phyloP scores from a whole-genome alignment of 2,888 invertebrate species.

The Miltochrista miniata region DNA sequence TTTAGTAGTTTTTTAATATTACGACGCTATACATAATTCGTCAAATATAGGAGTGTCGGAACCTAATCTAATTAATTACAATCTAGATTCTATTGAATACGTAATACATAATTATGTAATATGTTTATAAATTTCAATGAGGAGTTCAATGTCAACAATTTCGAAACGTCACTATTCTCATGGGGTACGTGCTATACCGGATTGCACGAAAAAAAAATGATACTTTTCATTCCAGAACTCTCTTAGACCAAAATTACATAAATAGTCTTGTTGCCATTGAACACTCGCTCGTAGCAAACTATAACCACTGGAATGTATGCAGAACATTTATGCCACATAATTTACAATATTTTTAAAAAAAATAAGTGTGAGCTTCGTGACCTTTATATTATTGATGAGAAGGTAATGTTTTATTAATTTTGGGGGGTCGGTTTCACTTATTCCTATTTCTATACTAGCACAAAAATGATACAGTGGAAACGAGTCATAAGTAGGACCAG shows the following conservation, averaged over 20 bases:
- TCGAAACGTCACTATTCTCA: not conserved
- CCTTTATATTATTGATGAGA: slow-evolving; percentile 30
- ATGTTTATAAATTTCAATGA: slow-evolving; percentile 14
- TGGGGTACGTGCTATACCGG: no score
- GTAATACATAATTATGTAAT: slow-evolving; percentile 7
- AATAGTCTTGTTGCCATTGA: slow-evolving; percentile 1
- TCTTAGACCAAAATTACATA: not conserved
- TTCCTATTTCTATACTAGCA: no score
- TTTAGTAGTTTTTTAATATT: slow-evolving; percentile 27
- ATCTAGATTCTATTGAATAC: slow-evolving; percentile 23
- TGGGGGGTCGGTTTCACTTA: slow-evolving; percentile 11
- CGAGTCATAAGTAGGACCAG: not conserved
- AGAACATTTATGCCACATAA: slow-evolving; percentile 25
- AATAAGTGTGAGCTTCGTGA: slow-evolving; percentile 43
- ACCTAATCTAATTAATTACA: slow-evolving; percentile 23
- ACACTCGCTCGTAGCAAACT: slow-evolving; percentile 16
- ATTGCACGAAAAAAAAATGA: no score
- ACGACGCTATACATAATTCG: slow-evolving; percentile 31
- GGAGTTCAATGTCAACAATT: slow-evolving; percentile 6
- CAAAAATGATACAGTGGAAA: not conserved
- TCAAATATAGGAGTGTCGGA: slow-evolving; percentile 15
- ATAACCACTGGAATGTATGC: slow-evolving; percentile 34
- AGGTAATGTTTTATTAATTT: slow-evolving; percentile 11
- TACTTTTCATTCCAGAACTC: not conserved
- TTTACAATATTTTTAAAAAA: slow-evolving; percentile 26